Conservation (phyloP, 2,888 invertebrate species). For the Phania funesta region DNA sequence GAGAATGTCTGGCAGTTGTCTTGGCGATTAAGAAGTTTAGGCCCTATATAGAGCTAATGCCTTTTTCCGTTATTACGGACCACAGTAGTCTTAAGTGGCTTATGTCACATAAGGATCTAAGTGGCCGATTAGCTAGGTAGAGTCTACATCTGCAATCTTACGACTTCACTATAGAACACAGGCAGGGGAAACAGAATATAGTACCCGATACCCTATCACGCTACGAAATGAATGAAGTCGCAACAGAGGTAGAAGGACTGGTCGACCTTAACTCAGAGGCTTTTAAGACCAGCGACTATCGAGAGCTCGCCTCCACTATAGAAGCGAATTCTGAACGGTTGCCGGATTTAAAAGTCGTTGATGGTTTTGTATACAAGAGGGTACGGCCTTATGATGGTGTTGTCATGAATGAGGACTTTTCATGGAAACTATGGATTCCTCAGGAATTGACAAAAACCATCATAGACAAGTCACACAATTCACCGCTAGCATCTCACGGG, state of each 20-base stretch:
- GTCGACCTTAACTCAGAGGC: not conserved
- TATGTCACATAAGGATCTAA: not conserved
- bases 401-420: not conserved
- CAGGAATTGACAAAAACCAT: too few relatives aligned
- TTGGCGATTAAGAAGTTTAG: not conserved
- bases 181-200: not conserved
- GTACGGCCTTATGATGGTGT: not conserved
- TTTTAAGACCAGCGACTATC: not conserved
- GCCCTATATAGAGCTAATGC: not conserved
- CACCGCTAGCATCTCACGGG: not conserved
- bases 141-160: not conserved
- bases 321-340: not conserved
- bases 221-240: not conserved
- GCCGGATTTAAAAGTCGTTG: not conserved
- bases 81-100: not conserved
- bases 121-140: not conserved
- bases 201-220: not conserved
- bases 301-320: not conserved
- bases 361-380: not conserved
- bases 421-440: too few relatives aligned
- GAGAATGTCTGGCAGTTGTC: not conserved
- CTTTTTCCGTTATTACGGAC: not conserved
- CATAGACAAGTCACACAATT: not conserved
- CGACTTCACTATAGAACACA: not conserved
- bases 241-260: not conserved